These are phyloP conservation scores for Catostylus mosaicus DNA, from an alignment of 30 jellyfish, hydroid and myxozoan species.

Conservation along the genomic window DNA sequence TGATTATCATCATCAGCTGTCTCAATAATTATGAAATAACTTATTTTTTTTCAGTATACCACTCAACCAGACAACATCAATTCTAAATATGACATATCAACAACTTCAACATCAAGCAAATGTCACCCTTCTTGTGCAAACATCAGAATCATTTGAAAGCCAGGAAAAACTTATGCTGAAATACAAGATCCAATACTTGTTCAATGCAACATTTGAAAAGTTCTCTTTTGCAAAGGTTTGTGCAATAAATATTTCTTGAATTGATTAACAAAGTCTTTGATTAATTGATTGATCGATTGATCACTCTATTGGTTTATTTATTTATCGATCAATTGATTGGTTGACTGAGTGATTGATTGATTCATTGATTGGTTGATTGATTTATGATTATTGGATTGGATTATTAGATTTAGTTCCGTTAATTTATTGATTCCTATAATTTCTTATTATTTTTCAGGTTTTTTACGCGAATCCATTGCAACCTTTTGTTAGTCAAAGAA, in stretches of 20 bases:
- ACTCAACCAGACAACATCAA: background rate
- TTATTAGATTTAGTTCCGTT: too few species aligned
- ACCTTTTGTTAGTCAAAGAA: background rate
- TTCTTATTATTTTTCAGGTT: background rate
- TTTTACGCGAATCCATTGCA: background rate
- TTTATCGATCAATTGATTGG: background rate
- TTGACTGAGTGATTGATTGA: too few species aligned
- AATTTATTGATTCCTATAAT: too few species aligned
- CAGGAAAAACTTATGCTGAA: background rate
- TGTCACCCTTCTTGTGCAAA: background rate
- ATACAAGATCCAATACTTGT: constrained; percentile 13
- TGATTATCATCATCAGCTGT: background rate
- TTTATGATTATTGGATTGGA: too few species aligned
- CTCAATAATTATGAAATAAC: background rate
- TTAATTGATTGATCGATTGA: background rate
- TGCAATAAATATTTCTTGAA: background rate
- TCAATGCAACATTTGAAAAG: background rate
- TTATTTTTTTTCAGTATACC: background rate
- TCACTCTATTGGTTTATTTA: background rate
- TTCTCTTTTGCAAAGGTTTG: constrained; percentile 16
- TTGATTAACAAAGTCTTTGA: too few species aligned
- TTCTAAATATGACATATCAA: background rate
- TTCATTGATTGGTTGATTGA: background rate
- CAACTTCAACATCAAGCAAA: background rate
- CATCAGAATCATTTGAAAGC: constrained; percentile 8